Evolutionary conservation across 1,140 invertebrate genomes (phyloP).

Genomic region (Ostrea edulis): DNA sequence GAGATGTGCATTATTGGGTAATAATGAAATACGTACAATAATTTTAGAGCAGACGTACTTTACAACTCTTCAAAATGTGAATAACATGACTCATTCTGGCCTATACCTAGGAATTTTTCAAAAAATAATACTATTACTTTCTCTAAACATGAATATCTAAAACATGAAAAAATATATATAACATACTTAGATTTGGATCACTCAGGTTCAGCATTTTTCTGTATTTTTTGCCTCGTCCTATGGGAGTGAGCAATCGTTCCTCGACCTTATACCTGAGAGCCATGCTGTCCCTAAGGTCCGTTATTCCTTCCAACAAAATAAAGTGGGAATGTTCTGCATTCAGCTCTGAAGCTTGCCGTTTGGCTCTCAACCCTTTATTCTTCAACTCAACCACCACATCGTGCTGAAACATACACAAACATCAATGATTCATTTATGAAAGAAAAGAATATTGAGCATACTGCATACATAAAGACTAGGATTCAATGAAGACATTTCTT

Average conservation of each 20-base stretch:
- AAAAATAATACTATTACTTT: neutral
- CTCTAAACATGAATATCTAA: neutral
- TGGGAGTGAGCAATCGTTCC: constrained; percentile 54
- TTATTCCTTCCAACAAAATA: constrained; percentile 63
- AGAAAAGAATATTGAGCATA: neutral
- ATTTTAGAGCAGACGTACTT: no score
- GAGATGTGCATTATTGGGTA: no score
- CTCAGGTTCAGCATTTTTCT: constrained; percentile 44
- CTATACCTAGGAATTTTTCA: neutral
- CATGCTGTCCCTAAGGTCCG: constrained; percentile 44
- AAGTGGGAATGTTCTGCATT: constrained; percentile 73
- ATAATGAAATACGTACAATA: no score
- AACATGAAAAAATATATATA: neutral
- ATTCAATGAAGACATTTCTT: no score
- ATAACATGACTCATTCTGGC: no score
- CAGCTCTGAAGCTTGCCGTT: constrained; percentile 60
- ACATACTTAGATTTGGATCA: constrained; percentile 48
- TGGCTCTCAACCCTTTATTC: constrained; percentile 56
- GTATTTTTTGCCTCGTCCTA: constrained; percentile 61
- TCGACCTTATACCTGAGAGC: constrained; percentile 57
- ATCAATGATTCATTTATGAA: neutral
- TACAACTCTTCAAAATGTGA: no score
- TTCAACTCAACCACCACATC: constrained; percentile 43
- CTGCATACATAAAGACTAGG: no score
- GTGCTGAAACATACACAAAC: neutral